These are phyloP conservation scores for Phyllotreta cruciferae DNA, from an alignment of 2,888 invertebrate species.

Conservation along the genomic window DNA sequence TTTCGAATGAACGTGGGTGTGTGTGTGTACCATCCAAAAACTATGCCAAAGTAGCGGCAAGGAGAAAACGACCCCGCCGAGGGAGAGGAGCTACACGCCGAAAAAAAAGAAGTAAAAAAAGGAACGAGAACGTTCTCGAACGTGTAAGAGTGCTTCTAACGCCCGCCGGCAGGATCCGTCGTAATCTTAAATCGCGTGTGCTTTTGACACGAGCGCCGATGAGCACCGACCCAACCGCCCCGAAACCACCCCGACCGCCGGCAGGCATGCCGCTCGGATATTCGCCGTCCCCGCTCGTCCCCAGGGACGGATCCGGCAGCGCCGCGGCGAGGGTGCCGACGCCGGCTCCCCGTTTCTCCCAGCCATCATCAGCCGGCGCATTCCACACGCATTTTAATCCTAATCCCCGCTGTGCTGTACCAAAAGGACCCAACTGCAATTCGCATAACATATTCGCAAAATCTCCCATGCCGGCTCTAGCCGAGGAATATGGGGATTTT, in stretches of 20 bases:
- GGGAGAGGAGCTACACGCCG: neutral
- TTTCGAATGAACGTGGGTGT: no score
- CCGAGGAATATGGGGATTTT: slow-evolving; percentile 2
- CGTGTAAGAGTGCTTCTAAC: slow-evolving; percentile 46
- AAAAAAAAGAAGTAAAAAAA: slow-evolving; percentile 16
- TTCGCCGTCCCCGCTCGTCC: slow-evolving; percentile 7
- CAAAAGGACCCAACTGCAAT: no score
- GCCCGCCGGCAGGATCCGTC: slow-evolving; percentile 44
- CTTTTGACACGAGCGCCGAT: slow-evolving; percentile 47
- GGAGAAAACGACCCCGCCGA: neutral
- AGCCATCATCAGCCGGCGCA: neutral
- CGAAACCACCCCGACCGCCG: slow-evolving; percentile 20
- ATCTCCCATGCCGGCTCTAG: neutral
- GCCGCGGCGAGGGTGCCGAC: neutral
- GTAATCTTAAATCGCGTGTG: slow-evolving; percentile 52
- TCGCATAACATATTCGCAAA: no score
- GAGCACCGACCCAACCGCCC: slow-evolving; percentile 18
- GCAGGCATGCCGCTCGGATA: slow-evolving; percentile 21
- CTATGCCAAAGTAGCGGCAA: neutral
- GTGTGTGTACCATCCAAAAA: no score
- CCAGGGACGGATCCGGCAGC: neutral
- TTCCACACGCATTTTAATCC: neutral
- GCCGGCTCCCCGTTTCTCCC: neutral
- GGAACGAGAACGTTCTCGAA: slow-evolving; percentile 38
- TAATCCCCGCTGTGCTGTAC: no score